Evolutionary conservation across 2,113 vertebrate genomes (phyloP).

Genomic region (Microcebus ravelobensis): DNA sequence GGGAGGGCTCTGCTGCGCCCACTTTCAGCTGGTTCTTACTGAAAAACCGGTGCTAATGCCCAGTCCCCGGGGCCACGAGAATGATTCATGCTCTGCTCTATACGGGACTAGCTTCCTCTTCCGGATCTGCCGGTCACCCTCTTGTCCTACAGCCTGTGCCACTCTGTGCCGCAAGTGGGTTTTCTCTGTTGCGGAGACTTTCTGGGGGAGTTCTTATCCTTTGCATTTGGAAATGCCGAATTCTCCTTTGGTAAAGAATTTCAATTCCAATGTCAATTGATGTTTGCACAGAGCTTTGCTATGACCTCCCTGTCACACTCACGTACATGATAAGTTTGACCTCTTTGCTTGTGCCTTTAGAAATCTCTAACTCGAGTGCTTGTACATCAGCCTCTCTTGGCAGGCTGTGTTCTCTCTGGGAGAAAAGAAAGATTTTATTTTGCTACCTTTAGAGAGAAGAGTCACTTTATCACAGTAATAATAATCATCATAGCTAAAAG

Average conservation of each 20-base stretch:
- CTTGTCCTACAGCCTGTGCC: not conserved
- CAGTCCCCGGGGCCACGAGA: accelerated
- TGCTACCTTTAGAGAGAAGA: not conserved
- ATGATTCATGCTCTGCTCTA: not conserved
- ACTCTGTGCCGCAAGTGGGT: not conserved
- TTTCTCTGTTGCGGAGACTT: not conserved
- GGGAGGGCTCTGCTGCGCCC: not conserved
- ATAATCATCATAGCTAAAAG: not conserved
- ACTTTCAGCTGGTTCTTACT: not conserved
- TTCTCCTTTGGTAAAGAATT: not conserved
- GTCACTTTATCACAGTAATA: not conserved
- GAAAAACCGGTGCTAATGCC: not conserved
- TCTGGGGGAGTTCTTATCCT: not conserved
- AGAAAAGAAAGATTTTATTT: not conserved
- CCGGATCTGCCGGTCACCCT: not conserved
- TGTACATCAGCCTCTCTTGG: not conserved
- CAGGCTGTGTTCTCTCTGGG: not conserved
- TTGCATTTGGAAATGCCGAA: not conserved
- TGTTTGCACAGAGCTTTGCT: not conserved
- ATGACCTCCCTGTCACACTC: not conserved
- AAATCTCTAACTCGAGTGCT: not conserved
- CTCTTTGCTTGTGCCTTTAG: not conserved
- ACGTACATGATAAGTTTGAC: not conserved
- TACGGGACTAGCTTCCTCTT: not conserved
- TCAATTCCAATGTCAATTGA: not conserved